Percentiles rank a stretch among this genome's conserved stretches.
Evolutionary conservation across 2,113 vertebrate species (phyloP).

Genomic region (Dasyprocta punctata): DNA sequence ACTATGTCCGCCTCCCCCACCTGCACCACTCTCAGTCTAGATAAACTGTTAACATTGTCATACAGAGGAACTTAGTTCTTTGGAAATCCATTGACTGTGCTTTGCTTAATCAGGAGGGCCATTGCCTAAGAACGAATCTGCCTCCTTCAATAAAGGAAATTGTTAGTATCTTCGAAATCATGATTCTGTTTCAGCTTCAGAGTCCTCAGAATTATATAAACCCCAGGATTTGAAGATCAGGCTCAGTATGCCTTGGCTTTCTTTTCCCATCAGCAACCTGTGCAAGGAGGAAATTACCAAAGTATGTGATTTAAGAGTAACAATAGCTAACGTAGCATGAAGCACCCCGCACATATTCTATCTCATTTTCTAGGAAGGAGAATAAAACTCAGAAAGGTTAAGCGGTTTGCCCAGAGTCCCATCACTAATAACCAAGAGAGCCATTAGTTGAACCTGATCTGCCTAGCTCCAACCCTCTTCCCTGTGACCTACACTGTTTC

Average conservation of each 20-base stretch:
- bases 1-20: neutral
- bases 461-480: neutral
- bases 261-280: neutral
- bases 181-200: neutral
- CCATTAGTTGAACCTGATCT: neutral
- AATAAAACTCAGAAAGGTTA: neutral
- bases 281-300: neutral
- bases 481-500: neutral
- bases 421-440: neutral
- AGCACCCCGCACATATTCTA: neutral
- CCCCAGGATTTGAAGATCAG: conserved; percentile 1
- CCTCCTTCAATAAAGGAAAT: neutral
- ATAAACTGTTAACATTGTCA: conserved; percentile 37
- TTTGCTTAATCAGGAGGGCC: conserved; percentile 61
- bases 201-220: neutral
- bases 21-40: neutral
- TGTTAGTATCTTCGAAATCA: neutral
- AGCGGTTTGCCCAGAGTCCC: neutral
- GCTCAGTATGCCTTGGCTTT: neutral
- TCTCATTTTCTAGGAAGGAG: conserved; percentile 9
- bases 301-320: neutral
- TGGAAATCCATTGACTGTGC: conserved; percentile 56
- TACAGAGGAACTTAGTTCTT: conserved; percentile 40
- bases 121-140: conserved; percentile 50
- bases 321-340: neutral